These are phyloP conservation scores for Paratrypauchen microcephalus DNA, from an alignment of 2,797 vertebrate species.

Conservation along the genomic window DNA sequence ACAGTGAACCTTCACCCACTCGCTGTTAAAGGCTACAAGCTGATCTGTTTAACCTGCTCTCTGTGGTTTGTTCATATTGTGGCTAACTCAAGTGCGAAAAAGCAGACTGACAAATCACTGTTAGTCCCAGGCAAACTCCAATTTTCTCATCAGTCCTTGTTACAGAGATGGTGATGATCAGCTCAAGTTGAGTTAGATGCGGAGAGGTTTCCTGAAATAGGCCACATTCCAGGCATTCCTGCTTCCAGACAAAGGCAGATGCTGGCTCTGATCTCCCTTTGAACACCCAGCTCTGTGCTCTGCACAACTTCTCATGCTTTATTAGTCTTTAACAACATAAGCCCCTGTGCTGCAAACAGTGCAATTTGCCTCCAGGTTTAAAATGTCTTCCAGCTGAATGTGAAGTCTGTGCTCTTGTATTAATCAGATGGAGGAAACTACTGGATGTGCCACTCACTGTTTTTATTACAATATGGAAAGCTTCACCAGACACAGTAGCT, in stretches of 20 bases:
- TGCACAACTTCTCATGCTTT: conserved; percentile 66
- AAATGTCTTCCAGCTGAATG: conserved; percentile 20
- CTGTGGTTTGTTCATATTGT: conserved; percentile 33
- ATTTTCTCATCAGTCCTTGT: conserved; percentile 61
- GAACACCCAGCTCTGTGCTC: conserved; percentile 55
- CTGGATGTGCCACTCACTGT: conserved; percentile 35
- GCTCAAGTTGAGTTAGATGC: conserved; percentile 52
- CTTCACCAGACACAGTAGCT: conserved; percentile 34
- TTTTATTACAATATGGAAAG: conserved; percentile 42
- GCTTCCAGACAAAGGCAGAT: conserved; percentile 71
- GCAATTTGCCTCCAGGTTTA: conserved; percentile 25
- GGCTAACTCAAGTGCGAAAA: conserved; percentile 39
- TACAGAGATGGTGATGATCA: conserved; percentile 39
- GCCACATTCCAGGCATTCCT: conserved; percentile 74
- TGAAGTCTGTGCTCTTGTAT: conserved; percentile 9
- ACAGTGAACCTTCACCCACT: conserved; percentile 44
- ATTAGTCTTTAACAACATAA: conserved; percentile 68
- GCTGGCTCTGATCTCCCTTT: conserved; percentile 68
- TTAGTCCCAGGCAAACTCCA: conserved; percentile 49
- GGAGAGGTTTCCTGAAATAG: conserved; percentile 69
- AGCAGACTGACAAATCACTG: conserved; percentile 38
- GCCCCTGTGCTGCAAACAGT: conserved; percentile 48
- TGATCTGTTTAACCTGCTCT: conserved; percentile 57
- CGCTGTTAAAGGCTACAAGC: conserved; percentile 33
- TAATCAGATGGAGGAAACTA: background rate